These are phyloP conservation scores for Ellobium chinense DNA, from an alignment of 2,888 invertebrate species.

Conservation along the genomic window DNA sequence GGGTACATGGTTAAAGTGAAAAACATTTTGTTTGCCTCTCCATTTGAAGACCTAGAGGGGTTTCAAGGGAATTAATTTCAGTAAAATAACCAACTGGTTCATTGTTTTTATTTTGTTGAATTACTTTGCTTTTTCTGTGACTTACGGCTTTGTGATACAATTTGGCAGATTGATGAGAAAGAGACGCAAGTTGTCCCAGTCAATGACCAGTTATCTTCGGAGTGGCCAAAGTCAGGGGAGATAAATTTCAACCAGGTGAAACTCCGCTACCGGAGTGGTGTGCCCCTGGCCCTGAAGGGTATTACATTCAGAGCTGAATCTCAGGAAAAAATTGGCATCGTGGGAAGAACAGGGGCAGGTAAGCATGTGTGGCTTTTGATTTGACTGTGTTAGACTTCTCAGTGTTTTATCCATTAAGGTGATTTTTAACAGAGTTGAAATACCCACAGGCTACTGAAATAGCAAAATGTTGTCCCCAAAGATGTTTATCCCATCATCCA, in stretches of 20 bases:
- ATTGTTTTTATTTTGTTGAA: not conserved
- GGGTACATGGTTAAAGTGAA: too few relatives aligned
- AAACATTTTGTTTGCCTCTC: too few relatives aligned
- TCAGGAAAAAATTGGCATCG: conserved; percentile 83
- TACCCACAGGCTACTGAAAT: too few relatives aligned
- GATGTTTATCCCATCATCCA: too few relatives aligned
- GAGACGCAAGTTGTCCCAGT: conserved; percentile 73
- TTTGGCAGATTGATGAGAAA: conserved; percentile 54
- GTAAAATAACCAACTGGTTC: too few relatives aligned
- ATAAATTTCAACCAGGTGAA: conserved; percentile 67
- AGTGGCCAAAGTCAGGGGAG: conserved; percentile 71
- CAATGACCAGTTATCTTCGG: conserved; percentile 64
- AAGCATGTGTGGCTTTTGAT: too few relatives aligned
- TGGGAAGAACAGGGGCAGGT: conserved; percentile 82
- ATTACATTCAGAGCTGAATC: conserved; percentile 82
- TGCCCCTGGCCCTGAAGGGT: conserved; percentile 80
- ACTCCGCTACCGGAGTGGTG: conserved; percentile 68
- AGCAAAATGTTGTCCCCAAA: too few relatives aligned
- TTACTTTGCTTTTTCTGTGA: not conserved
- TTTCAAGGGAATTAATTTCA: too few relatives aligned
- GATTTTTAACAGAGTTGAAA: too few relatives aligned
- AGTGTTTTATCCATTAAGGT: too few relatives aligned
- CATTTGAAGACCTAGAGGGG: too few relatives aligned
- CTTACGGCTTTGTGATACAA: not conserved
- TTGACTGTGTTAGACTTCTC: too few relatives aligned